phyloP scores from a whole-genome alignment of 92 coral and sea anemone species.

The Zoanthus solanderi region DNA sequence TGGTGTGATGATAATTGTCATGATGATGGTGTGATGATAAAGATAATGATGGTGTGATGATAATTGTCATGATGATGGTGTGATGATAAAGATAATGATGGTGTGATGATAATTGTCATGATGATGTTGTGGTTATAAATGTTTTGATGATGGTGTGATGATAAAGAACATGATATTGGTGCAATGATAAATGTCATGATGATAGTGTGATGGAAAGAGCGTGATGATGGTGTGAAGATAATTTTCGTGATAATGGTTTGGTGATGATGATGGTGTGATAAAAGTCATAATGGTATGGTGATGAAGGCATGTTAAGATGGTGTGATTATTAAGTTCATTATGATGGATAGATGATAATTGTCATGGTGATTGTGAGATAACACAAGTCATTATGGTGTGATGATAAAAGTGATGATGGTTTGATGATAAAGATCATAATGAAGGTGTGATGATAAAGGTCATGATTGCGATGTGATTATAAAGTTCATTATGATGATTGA shows the following conservation, averaged over 20 bases:
- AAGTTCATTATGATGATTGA: neutral
- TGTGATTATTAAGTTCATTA: neutral
- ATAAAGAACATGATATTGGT: neutral
- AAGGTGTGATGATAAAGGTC: neutral
- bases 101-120: no score
- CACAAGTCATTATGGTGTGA: neutral
- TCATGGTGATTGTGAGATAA: neutral
- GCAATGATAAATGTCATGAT: neutral
- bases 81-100: no score
- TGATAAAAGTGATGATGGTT: no score
- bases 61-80: no score
- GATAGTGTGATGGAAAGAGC: neutral
- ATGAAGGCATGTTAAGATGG: neutral
- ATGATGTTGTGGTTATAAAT: no score
- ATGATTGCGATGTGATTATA: neutral
- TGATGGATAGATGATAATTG: no score
- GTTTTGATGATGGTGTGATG: neutral
- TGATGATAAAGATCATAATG: no score
- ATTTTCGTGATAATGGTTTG: no score
- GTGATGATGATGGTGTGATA: neutral
- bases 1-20: no score
- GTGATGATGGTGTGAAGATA: no score
- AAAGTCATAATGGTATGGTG: neutral
- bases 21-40: no score
- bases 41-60: no score